Evolutionary conservation across 2,113 vertebrate species (phyloP), one percentile per base, ranked within the genome.

Genomic region (Ellobius talpinus): DNA sequence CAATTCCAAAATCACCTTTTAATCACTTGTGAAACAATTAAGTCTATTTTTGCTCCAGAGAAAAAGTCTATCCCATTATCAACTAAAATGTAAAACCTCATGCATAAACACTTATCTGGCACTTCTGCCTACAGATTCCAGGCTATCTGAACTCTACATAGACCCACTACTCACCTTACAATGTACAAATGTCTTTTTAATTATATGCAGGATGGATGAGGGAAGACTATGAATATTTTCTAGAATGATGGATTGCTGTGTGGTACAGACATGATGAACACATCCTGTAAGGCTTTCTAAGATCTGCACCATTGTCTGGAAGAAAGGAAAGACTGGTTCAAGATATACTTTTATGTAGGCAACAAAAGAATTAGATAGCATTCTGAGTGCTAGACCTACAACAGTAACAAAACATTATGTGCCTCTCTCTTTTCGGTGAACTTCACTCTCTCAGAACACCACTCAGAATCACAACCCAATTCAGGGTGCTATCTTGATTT

Each of bases 131-230:
- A 39, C 0, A 17, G 90, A 86, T 24, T 68, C 66, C 3, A 88
- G 52, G 50, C n/a, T 89, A 79, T 36, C 90, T 47, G 61, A 81
- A 92, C 14, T 66, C 16, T 39, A 33, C 26, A 52, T 3, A 70
- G 21, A 93, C 19, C 31, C 52, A n/a, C 42, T 52, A 96, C 98
- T 89, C 73, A 99, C 99, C 99, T 99, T 99, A 98, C 99, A 99
- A 97, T 99, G 99, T 42, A 98, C 98, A 97, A 99, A 99, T 0
- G 99, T 99, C 97, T 98, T 98, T 98, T 98, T 99, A 23, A 99
- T 97, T 31, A 99, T 87, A 6, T 98, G 98, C n/a, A 99, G 99
- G 68, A 99, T 92, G 0, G 98, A 99, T 50, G 98, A 90, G 0
- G 99, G 99, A 6, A 99, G 98, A 39, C 99, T 99, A 78, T 98